Base-by-base conservation (phyloP, 2,113 vertebrate genomes). In the Setophaga petechia region DNA sequence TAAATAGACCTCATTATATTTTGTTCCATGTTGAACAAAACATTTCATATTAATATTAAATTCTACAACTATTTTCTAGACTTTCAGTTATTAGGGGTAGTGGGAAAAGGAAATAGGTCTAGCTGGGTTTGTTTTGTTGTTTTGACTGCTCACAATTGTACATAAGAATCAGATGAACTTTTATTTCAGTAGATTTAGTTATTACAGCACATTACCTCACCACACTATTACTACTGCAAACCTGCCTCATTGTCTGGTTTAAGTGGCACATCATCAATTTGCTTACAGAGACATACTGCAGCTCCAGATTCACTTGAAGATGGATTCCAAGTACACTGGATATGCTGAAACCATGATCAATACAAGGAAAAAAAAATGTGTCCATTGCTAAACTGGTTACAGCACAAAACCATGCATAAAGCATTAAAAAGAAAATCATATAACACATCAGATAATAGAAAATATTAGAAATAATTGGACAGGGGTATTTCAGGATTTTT, bases 11-110 rank as follows among this genome's bases (percentile, higher is more conserved):
- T 65, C 4, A 15, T 20, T 33, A 9, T 7, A 11, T 54, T 67
- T 72, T 79, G 3, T 66, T 76, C 37, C 12, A 21, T 12, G 7
- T 19, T 57, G 21, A 85, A 44, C 1, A 68, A 54, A 75, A 28
- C 0, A n/a, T 65, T 61, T 59, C 19, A 30, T 0, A 0, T 14
- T 62, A 18, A 3, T 44, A 77, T 43, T 47, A 79, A 72, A 72
- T 47, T 46, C 9, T 59, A 30, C 2, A 35, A 20, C 17, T 78
- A 20, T 63, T 81, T 83, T 85, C 33, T 31, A 24, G 18, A 33
- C 5, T 73, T 88, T 49, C 41, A 28, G 6, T 89, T 86, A 46
- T 37, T 35, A 28, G 9, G 5, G 1, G 5, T 30, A 49, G 10
- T 33, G 16, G 22, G 6, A 49, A 75, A 68, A 84, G 17, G 16